phyloP scores from a whole-genome alignment of 2,797 vertebrate genomes.

The Lerista edwardsae region DNA sequence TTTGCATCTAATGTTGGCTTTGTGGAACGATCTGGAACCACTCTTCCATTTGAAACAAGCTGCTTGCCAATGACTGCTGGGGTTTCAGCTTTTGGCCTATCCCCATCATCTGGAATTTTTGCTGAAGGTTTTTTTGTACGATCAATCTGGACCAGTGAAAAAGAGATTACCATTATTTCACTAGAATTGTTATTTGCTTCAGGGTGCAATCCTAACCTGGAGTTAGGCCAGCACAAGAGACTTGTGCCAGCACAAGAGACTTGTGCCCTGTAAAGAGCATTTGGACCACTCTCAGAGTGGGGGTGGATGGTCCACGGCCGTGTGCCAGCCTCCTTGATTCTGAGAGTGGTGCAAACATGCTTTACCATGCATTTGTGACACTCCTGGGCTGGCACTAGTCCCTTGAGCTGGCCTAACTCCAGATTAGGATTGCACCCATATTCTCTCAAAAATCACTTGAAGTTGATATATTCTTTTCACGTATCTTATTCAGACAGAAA shows the following conservation, averaged over 20 bases:
- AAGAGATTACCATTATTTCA: not conserved
- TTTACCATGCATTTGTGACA: too few relatives aligned
- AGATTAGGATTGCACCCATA: too few relatives aligned
- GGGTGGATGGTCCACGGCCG: too few relatives aligned
- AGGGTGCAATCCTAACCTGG: too few relatives aligned
- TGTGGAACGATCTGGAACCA: constrained; percentile 86
- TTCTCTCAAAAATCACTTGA: not conserved
- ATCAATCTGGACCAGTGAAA: constrained; percentile 84
- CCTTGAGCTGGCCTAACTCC: too few relatives aligned
- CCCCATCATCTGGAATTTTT: constrained; percentile 75
- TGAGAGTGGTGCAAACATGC: too few relatives aligned
- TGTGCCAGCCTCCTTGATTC: too few relatives aligned
- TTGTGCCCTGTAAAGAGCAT: too few relatives aligned
- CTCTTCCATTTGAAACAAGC: constrained; percentile 76
- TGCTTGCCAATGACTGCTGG: constrained; percentile 69
- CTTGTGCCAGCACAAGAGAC: too few relatives aligned
- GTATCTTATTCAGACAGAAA: not conserved
- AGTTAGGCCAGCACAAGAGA: too few relatives aligned
- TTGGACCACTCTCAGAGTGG: too few relatives aligned
- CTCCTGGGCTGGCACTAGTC: too few relatives aligned
- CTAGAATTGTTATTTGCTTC: not conserved
- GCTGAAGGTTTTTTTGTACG: constrained; percentile 90
- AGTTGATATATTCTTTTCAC: not conserved
- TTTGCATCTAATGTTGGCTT: constrained; percentile 79
- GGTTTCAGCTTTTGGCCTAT: constrained; percentile 74